Evolutionary conservation across 92 coral and sea anemone genomes (phyloP).

Genomic region (Porites divaricata): DNA sequence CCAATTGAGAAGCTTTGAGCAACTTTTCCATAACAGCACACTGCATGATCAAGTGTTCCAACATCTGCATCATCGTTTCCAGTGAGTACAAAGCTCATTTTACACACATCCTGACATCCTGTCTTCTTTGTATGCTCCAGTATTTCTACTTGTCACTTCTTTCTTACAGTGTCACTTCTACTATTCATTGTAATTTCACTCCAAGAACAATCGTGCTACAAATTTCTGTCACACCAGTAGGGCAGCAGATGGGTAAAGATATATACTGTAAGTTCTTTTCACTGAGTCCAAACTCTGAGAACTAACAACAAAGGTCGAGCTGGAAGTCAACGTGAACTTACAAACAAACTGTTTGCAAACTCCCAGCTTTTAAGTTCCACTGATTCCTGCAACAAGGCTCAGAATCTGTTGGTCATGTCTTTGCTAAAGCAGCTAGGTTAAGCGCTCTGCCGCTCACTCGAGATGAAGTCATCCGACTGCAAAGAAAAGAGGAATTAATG

Average conservation of each 20-base stretch:
- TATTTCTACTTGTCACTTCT: neutral
- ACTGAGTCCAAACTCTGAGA: neutral
- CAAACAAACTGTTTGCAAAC: neutral
- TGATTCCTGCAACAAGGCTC: neutral
- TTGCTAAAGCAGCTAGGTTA: constrained; percentile 79
- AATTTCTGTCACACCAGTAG: too few relatives aligned
- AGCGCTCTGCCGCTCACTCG: constrained; percentile 78
- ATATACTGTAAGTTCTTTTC: neutral
- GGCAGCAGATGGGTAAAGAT: neutral
- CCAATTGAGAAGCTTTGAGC: neutral
- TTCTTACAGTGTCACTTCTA: neutral
- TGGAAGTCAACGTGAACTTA: neutral
- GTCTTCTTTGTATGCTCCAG: neutral
- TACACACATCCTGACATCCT: too few relatives aligned
- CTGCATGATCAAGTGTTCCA: neutral
- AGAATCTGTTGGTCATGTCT: constrained; percentile 44
- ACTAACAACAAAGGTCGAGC: neutral
- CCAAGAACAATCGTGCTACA: neutral
- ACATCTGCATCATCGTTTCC: neutral
- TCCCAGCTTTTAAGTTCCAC: neutral
- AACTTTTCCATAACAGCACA: neutral
- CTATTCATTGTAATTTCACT: neutral
- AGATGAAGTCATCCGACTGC: constrained; percentile 68
- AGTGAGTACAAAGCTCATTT: neutral
- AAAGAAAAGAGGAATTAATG: neutral